Evolutionary conservation across 2,113 vertebrate genomes (phyloP).

Genomic region (Chitala chitala): DNA sequence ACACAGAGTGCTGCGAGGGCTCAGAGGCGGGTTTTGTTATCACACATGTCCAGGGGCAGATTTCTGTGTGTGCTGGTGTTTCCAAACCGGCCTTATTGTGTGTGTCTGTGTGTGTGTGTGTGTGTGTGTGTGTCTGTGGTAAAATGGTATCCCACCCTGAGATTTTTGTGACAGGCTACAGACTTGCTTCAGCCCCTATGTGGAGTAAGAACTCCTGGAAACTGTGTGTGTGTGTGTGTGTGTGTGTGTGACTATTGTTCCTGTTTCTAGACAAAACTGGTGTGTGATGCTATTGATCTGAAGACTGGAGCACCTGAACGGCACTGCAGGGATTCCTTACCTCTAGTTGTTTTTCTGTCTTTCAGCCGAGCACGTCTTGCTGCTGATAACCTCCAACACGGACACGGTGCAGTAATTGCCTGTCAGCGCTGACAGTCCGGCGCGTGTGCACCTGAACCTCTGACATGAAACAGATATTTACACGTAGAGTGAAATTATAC

Average conservation of each 20-base stretch:
- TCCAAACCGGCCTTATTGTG: too few species aligned
- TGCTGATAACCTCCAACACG: conserved; percentile 40
- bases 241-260: background rate
- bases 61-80: too few species aligned
- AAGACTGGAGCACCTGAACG: background rate
- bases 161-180: too few species aligned
- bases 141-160: too few species aligned
- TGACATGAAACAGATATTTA: conserved; percentile 62
- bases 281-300: background rate
- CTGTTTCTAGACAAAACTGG: background rate
- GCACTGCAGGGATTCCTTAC: conserved; percentile 10
- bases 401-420: conserved; percentile 54
- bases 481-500: conserved; percentile 55
- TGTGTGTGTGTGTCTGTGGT: too few species aligned
- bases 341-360: conserved; percentile 8
- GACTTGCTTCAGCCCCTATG: too few species aligned
- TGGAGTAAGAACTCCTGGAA: background rate
- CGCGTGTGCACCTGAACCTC: conserved; percentile 40
- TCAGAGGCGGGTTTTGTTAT: too few species aligned
- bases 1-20: too few species aligned
- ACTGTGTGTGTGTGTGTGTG: background rate
- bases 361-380: conserved; percentile 3
- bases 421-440: conserved; percentile 53
- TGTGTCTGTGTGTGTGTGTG: background rate
- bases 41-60: too few species aligned